Evolutionary conservation across 2,113 vertebrate genomes (phyloP).

Genomic region (Dicaeum eximium): DNA sequence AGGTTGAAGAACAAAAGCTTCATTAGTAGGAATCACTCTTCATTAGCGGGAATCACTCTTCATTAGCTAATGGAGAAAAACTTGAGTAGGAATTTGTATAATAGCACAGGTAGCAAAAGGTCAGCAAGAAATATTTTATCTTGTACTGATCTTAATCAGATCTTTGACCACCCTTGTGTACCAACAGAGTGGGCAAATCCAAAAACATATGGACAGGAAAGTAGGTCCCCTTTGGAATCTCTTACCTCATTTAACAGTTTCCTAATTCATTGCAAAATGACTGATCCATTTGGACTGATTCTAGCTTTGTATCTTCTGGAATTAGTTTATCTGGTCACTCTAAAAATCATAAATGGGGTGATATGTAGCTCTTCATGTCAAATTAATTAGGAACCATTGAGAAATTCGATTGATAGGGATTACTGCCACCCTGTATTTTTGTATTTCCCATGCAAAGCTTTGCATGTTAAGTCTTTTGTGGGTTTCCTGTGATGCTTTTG

Average conservation of each 20-base stretch:
- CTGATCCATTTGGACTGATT: background rate
- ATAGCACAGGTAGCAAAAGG: background rate
- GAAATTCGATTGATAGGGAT: background rate
- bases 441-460: background rate
- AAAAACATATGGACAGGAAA: fast-evolving
- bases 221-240: background rate
- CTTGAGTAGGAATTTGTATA: background rate
- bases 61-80: background rate
- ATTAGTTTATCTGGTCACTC: background rate
- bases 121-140: background rate
- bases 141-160: background rate
- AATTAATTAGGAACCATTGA: background rate
- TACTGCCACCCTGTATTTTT: background rate
- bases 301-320: background rate
- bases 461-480: fast-evolving
- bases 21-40: background rate
- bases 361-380: background rate
- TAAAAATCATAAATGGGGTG: background rate
- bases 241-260: background rate
- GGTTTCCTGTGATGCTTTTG: background rate
- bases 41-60: background rate
- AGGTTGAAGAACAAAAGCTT: background rate
- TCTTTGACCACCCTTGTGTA: background rate
- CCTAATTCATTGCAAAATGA: background rate
- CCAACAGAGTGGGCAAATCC: background rate